phyloP scores from a whole-genome alignment of 2,888 invertebrate species.

The Dicyrtoma fusca region DNA sequence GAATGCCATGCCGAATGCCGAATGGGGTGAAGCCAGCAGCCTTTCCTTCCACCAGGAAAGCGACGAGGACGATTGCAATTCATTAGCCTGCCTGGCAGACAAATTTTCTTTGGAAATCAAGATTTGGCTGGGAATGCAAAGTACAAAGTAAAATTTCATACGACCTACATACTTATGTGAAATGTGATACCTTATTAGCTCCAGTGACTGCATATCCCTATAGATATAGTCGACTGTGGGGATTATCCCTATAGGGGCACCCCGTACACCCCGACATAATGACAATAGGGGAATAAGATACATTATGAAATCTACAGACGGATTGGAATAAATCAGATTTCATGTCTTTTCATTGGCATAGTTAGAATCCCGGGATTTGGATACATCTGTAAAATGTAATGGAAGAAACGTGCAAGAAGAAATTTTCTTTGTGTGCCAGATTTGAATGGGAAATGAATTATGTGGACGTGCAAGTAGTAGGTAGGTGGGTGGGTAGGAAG shows the following conservation, averaged over 20 bases:
- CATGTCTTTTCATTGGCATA: neutral
- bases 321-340: conserved; percentile 16
- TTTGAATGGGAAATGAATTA: conserved; percentile 36
- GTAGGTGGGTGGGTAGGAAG: no score
- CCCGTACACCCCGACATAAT: neutral
- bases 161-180: no score
- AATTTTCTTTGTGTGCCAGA: conserved; percentile 23
- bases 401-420: conserved; percentile 19
- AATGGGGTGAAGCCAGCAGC: no score
- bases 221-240: no score
- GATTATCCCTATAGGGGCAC: no score
- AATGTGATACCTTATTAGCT: no score
- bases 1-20: no score
- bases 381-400: conserved; percentile 17
- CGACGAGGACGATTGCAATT: conserved; percentile 1
- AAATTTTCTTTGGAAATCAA: conserved; percentile 5
- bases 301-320: conserved; percentile 14
- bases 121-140: neutral
- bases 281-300: conserved; percentile 19
- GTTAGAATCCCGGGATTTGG: neutral
- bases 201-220: no score
- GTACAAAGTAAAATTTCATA: neutral
- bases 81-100: neutral
- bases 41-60: no score
- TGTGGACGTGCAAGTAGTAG: neutral